A percentile compares a stretch with the other conserved stretches of the same genome.
These are phyloP conservation scores for Mormoops blainvillei DNA, from an alignment of 2,113 vertebrate genomes.

Conservation along the genomic window DNA sequence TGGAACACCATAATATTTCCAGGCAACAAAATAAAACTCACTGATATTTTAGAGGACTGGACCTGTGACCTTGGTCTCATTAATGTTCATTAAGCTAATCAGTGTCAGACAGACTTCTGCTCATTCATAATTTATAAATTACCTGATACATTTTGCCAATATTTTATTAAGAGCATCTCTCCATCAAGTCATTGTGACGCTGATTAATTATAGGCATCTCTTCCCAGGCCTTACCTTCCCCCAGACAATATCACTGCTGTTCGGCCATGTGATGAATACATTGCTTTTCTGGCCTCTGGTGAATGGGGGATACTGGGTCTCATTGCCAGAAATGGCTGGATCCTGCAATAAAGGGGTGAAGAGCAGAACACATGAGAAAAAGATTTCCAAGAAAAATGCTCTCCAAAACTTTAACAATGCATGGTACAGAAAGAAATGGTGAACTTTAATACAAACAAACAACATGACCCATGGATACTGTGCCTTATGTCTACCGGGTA, in stretches of 20 bases:
- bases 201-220: not conserved
- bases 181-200: not conserved
- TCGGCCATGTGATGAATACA: constrained; percentile 90
- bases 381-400: not conserved
- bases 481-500: not conserved
- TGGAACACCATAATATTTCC: not conserved
- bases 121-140: not conserved
- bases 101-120: not conserved
- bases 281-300: constrained; percentile 74
- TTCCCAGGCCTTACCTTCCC: constrained; percentile 85
- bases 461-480: not conserved
- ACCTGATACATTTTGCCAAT: not conserved
- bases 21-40: not conserved
- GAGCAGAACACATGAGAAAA: not conserved
- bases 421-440: not conserved
- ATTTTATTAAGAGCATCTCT: not conserved
- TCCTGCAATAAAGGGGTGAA: constrained; percentile 80
- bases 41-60: not conserved
- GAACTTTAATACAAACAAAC: not conserved
- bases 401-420: not conserved
- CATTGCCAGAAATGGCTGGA: constrained; percentile 92
- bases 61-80: not conserved
- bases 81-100: not conserved
- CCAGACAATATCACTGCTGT: constrained; percentile 84
- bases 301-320: constrained; percentile 86